Percentiles rank a stretch among this genome's conserved stretches.
Conservation (phyloP, 2,888 invertebrate species). For the Cacoxenus indagator region DNA sequence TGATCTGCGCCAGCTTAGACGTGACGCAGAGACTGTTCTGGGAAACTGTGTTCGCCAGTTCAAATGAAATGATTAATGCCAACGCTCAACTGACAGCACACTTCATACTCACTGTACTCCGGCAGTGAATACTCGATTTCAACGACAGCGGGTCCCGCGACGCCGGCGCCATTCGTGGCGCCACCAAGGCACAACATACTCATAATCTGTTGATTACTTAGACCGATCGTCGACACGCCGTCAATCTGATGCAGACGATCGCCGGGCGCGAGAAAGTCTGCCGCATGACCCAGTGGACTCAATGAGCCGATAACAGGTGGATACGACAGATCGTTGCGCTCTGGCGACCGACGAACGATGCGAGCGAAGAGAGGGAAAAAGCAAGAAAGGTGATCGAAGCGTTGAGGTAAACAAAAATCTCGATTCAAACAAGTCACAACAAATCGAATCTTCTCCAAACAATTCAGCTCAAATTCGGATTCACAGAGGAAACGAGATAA, state of each 20-base stretch:
- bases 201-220: slow-evolving; percentile 84
- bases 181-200: slow-evolving; percentile 73
- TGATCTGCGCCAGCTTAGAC: slow-evolving; percentile 83
- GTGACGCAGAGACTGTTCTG: slow-evolving; percentile 82
- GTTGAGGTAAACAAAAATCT: slow-evolving; percentile 21
- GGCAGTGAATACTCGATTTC: slow-evolving; percentile 89
- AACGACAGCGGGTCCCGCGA: slow-evolving; percentile 79
- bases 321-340: slow-evolving; percentile 70
- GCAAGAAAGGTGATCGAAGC: background rate
- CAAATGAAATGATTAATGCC: too few species aligned
- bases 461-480: background rate
- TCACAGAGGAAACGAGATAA: too few species aligned
- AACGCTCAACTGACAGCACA: too few species aligned
- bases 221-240: slow-evolving; percentile 81
- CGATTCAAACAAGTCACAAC: background rate
- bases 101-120: slow-evolving; percentile 80
- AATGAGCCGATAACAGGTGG: slow-evolving; percentile 70
- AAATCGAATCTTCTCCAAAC: background rate
- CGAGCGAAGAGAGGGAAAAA: background rate
- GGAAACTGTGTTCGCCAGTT: too few species aligned
- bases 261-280: slow-evolving; percentile 84
- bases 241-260: slow-evolving; percentile 87
- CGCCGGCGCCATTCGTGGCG: slow-evolving; percentile 59
- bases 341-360: slow-evolving; percentile 42
- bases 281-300: slow-evolving; percentile 71